A percentile compares a stretch with the other conserved stretches of the same genome.
Evolutionary conservation across 2,888 invertebrate species (phyloP).

Genomic region (Sphaerophoria taeniata): DNA sequence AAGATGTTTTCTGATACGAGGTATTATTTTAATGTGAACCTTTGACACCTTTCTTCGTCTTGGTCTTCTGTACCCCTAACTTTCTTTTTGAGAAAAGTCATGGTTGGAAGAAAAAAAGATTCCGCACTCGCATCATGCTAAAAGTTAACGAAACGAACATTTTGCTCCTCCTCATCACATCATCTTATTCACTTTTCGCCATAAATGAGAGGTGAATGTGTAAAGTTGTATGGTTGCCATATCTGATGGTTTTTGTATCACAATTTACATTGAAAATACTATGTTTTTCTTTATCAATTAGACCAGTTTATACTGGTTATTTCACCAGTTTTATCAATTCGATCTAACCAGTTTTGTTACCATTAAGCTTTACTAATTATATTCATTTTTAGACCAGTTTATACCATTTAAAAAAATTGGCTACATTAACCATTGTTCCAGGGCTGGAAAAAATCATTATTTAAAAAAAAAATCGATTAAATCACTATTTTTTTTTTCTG

Average conservation of each 20-base stretch:
- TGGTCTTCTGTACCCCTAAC: not conserved
- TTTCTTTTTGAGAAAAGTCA: not conserved
- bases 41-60: slow-evolving; percentile 64
- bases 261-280: no score
- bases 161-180: slow-evolving; percentile 57
- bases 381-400: not conserved
- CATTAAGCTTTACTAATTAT: no score
- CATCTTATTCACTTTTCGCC: slow-evolving; percentile 71
- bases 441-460: no score
- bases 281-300: no score
- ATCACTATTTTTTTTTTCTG: no score
- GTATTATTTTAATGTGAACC: slow-evolving; percentile 74
- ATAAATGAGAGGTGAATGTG: slow-evolving; percentile 46
- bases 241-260: not conserved
- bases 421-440: no score
- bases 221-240: slow-evolving; percentile 8
- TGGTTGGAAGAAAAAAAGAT: slow-evolving; percentile 19
- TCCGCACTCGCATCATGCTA: slow-evolving; percentile 15
- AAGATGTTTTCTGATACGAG: slow-evolving; percentile 72
- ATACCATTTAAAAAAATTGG: no score
- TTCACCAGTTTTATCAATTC: no score
- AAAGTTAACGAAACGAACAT: slow-evolving; percentile 64
- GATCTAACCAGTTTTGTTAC: no score
- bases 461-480: no score
- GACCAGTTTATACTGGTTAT: no score